Base-by-base conservation (phyloP, 2,888 invertebrate genomes). In the Nemapogon koenigi region DNA sequence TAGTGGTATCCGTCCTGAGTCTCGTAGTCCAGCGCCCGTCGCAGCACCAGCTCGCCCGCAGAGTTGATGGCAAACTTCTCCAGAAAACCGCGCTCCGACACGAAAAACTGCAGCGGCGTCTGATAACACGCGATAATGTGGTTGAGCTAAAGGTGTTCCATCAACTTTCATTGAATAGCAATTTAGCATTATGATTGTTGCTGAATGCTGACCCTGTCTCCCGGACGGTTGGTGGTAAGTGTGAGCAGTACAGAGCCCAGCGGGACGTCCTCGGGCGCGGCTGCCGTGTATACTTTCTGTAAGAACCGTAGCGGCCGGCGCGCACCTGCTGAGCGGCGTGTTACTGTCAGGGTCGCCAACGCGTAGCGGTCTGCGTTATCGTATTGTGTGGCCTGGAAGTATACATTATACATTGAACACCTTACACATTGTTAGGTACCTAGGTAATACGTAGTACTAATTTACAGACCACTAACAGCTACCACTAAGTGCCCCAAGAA, bases 311-410 rank as follows among this genome's bases (percentile, higher is more conserved):
- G 81, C 84, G 64, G 25, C 81, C 67, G 33, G 26, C 25, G 43
- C 35, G 31, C 35, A 26, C 42, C 45, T 35, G 46, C 42, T n/a
- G 50, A 43, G 42, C 49, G 44, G 44, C 49, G 41, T 33, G 46
- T 43, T 15, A 94, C 79, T 10, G 89, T 84, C 38, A 95, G 80
- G 1, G 94, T 94, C 1, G 91, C 88, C 42, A 95, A 73, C 1
- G 94, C 91, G 62, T 93, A 93, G 37, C 93, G 85, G 72, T 94
- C 94, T 0, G 88, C 78, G 78, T 95, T 95, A 69, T 95, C 93
- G 42, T 87, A 79, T 58, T 91, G 91, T 1, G 87, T 88, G 6
- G 90, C 90, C 84, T 89, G 69, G 1, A 49, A 50, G 42, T 35
- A 38, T 37, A 43, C 3, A n/a, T n/a, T n/a, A n/a, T n/a, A n/a